phyloP scores from a whole-genome alignment of 2,888 invertebrate genomes.

The Scaptomyza flava region DNA sequence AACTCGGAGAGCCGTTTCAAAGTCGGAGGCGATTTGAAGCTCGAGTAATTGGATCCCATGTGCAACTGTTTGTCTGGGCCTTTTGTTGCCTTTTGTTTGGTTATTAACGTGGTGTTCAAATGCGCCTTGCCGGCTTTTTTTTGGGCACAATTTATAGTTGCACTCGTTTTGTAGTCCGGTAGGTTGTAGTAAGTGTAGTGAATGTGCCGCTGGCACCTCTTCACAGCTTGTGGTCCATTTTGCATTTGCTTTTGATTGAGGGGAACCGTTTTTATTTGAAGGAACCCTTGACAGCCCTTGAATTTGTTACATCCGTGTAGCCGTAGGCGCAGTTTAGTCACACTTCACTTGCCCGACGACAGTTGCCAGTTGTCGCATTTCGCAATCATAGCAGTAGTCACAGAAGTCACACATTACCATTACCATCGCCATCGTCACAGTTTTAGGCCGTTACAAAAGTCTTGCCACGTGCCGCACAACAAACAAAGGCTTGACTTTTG shows the following conservation, averaged over 20 bases:
- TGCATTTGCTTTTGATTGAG: neutral
- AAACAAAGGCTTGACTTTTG: constrained; percentile 74
- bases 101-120: constrained; percentile 55
- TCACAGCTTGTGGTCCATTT: constrained; percentile 69
- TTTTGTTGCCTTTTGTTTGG: constrained; percentile 46
- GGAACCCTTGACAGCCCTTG: neutral
- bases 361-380: constrained; percentile 14
- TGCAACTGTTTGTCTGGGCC: constrained; percentile 71
- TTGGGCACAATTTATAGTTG: constrained; percentile 28
- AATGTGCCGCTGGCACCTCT: constrained; percentile 45
- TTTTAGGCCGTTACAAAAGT: constrained; percentile 15
- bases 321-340: constrained; percentile 70
- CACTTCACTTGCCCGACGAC: constrained; percentile 54
- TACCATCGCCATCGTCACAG: neutral
- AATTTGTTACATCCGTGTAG: constrained; percentile 15
- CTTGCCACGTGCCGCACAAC: constrained; percentile 59
- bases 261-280: neutral
- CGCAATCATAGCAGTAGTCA: constrained; percentile 2
- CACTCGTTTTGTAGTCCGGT: neutral
- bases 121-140: constrained; percentile 36
- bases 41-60: constrained; percentile 72
- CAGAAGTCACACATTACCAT: neutral
- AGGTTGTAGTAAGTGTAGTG: neutral
- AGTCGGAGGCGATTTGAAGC: constrained; percentile 15
- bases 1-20: constrained; percentile 27